Evolutionary conservation across 2,888 invertebrate genomes (phyloP).

Genomic region (Gibbula magus): DNA sequence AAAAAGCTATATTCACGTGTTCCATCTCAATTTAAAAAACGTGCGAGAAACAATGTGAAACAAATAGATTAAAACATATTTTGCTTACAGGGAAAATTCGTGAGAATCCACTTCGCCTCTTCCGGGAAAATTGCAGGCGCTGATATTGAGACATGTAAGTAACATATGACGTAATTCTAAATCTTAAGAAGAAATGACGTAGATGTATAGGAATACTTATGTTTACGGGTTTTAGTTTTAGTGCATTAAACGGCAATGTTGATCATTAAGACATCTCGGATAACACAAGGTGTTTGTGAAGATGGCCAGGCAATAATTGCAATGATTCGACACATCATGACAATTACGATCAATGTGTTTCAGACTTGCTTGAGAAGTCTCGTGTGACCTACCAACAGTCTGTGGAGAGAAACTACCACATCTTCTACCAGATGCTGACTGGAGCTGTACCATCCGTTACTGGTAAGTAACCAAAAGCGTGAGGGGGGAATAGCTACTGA

Average conservation of each 20-base stretch:
- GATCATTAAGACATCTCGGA: no score
- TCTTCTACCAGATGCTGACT: conserved; percentile 94
- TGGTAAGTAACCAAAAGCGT: conserved; percentile 57
- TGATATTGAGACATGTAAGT: conserved; percentile 99
- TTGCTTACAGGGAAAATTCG: conserved; percentile 93
- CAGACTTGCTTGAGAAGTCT: conserved; percentile 99
- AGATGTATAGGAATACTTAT: no score
- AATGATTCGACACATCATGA: no score
- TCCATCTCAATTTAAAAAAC: neutral
- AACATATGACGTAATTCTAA: no score
- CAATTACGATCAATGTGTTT: conserved; percentile 44
- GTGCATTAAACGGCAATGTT: no score
- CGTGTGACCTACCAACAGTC: conserved; percentile 98
- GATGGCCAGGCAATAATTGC: no score
- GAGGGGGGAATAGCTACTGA: no score
- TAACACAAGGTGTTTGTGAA: no score
- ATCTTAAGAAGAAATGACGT: no score
- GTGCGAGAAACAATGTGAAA: neutral
- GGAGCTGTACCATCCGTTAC: conserved; percentile 45
- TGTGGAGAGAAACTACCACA: conserved; percentile 98
- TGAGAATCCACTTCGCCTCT: conserved; percentile 99
- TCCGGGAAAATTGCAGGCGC: conserved; percentile 99
- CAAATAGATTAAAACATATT: neutral
- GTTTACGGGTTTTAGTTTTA: no score
- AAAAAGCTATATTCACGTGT: neutral